phyloP scores from a whole-genome alignment of 2,888 invertebrate genomes.

The Leptinotarsa rubiginosa region DNA sequence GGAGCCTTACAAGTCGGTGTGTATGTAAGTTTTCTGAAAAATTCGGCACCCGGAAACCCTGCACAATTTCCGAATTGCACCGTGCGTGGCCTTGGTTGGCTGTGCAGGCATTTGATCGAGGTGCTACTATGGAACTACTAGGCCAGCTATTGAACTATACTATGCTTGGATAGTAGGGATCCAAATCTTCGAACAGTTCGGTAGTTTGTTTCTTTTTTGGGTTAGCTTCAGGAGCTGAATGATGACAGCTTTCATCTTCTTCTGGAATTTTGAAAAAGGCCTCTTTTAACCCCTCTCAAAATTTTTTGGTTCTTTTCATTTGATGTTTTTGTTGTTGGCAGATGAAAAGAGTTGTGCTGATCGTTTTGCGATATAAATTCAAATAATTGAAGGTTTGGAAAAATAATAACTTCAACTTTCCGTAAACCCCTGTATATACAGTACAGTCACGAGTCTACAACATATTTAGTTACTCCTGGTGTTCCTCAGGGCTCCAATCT shows the following conservation, averaged over 20 bases:
- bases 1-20: conserved; percentile 63
- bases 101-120: conserved; percentile 64
- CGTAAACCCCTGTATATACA: no score
- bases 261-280: no score
- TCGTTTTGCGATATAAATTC: no score
- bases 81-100: conserved; percentile 67
- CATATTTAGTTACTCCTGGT: no score
- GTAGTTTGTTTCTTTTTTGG: background rate
- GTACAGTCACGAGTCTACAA: no score
- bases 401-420: no score
- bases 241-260: background rate
- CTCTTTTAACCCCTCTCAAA: no score
- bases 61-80: conserved; percentile 56
- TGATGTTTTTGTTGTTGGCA: background rate
- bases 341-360: no score
- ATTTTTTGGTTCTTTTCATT: background rate
- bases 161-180: conserved; percentile 54
- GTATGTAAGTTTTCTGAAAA: conserved; percentile 39
- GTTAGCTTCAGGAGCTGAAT: background rate
- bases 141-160: conserved; percentile 59
- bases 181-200: conserved; percentile 49
- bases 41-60: conserved; percentile 50
- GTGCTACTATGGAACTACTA: conserved; percentile 62
- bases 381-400: no score
- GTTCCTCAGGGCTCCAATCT: no score